Evolutionary conservation across 2,888 invertebrate species (phyloP).

Genomic region (Encarsia formosa): DNA sequence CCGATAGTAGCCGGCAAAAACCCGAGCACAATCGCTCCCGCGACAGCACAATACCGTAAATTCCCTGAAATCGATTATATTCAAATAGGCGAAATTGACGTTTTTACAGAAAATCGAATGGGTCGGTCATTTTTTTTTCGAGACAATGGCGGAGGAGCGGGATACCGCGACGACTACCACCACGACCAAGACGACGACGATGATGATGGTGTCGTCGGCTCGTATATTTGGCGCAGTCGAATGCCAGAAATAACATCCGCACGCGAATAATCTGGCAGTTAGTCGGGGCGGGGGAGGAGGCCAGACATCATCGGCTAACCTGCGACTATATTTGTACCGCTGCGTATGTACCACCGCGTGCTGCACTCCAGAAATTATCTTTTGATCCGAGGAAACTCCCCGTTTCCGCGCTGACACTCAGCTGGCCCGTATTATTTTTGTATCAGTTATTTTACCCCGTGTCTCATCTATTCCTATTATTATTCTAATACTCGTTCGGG

Average conservation of each 20-base stretch:
- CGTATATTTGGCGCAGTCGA: slow-evolving; percentile 38
- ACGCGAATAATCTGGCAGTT: slow-evolving; percentile 23
- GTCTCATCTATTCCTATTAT: neutral
- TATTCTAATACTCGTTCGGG: neutral
- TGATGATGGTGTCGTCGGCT: slow-evolving; percentile 38
- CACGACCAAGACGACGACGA: no score
- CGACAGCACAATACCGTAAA: no score
- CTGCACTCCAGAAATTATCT: slow-evolving; percentile 20
- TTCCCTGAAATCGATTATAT: neutral
- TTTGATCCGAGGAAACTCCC: slow-evolving; percentile 16
- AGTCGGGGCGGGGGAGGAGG: slow-evolving; percentile 36
- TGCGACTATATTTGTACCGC: slow-evolving; percentile 46
- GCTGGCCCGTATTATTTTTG: slow-evolving; percentile 13
- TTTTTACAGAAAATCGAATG: no score
- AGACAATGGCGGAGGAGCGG: no score
- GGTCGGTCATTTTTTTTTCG: no score
- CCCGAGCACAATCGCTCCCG: no score
- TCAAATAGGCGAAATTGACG: no score
- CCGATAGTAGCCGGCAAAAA: no score
- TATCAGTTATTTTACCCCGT: slow-evolving; percentile 12
- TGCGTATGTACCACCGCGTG: slow-evolving; percentile 15
- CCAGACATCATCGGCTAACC: slow-evolving; percentile 42
- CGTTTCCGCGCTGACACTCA: neutral
- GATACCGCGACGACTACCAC: no score
- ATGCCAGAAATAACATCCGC: slow-evolving; percentile 48